Evolutionary conservation across 2,888 invertebrate species (phyloP).

Genomic region (Thyatira batis): DNA sequence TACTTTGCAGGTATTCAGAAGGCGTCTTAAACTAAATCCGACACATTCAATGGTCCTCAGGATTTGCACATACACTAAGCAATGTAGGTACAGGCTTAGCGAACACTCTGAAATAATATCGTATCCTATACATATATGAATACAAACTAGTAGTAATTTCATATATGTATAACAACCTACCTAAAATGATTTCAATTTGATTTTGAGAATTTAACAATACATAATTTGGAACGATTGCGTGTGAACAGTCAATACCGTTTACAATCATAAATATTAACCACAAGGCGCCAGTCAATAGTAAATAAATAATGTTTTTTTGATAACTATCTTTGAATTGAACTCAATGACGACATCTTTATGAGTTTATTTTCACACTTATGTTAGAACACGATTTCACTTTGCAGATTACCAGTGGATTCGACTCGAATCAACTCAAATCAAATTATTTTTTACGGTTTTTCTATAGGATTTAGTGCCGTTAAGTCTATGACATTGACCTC

Average conservation of each 20-base stretch:
- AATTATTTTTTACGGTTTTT: no score
- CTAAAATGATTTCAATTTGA: neutral
- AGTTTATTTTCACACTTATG: no score
- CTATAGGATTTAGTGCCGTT: no score
- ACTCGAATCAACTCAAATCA: no score
- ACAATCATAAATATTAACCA: neutral
- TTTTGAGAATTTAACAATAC: neutral
- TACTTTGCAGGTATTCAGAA: neutral
- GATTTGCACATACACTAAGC: neutral
- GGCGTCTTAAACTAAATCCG: neutral
- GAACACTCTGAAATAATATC: neutral
- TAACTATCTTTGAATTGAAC: neutral
- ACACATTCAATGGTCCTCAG: neutral
- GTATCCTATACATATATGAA: neutral
- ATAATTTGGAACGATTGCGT: neutral
- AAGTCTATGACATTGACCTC: no score
- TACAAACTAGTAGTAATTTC: no score
- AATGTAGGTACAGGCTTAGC: neutral
- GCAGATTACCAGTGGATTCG: no score
- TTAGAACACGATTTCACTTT: no score
- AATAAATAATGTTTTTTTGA: neutral
- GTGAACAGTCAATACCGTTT: neutral
- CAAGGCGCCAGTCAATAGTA: neutral
- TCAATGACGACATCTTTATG: neutral
- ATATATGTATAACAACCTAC: no score